Base-by-base conservation (phyloP, 2,797 vertebrate genomes). In the Heteromormyrus szaboi region DNA sequence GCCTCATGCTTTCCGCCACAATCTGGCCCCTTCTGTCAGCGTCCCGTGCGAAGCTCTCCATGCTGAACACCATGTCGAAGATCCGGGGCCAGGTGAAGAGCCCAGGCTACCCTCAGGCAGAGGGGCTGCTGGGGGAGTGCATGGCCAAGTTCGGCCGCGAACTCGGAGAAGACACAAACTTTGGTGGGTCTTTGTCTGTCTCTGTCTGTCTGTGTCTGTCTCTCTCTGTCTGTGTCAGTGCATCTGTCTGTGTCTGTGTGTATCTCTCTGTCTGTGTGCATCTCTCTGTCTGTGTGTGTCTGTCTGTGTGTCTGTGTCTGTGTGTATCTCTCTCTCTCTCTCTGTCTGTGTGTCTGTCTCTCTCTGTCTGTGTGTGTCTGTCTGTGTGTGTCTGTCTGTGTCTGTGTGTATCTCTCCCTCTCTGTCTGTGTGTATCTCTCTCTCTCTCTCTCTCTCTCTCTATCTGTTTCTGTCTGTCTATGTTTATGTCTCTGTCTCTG, bases 21-120 rank as follows among this genome's bases (percentile, higher is more conserved):
- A 33, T 72, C 65, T 14, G 22, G 25, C 19, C 9, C 87, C 48
- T 12, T 48, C 37, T 59, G 33, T 3, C 91, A 96, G 99, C 99
- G 9, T 99, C 99, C 0, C 95, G 99, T 68, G 99, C 99, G 92
- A 99, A 99, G 93, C 95, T 99, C 33, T 97, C 97, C 9, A 99
- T 99, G 99, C 94, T 99, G 79, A 99, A 99, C 96, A 99, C 98
- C 0, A 96, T 99, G 95, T 99, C 98, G 1, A 99, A 99, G 95
- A 99, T 99, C 93, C 97, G 98, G 0, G 99, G 99, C 83, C 99
- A 99, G 94, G 99, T 99, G 94, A 99, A 99, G 95, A 99, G 95
- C 87, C 98, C 98, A 0, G 99, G 99, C 0, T 99, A 99, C 93
- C 98, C 99, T 0, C 99, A 99, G 94, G 97, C 98, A 0, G 98